Base-by-base conservation (phyloP, 2,888 invertebrate genomes). In the Thalpophila matura region DNA sequence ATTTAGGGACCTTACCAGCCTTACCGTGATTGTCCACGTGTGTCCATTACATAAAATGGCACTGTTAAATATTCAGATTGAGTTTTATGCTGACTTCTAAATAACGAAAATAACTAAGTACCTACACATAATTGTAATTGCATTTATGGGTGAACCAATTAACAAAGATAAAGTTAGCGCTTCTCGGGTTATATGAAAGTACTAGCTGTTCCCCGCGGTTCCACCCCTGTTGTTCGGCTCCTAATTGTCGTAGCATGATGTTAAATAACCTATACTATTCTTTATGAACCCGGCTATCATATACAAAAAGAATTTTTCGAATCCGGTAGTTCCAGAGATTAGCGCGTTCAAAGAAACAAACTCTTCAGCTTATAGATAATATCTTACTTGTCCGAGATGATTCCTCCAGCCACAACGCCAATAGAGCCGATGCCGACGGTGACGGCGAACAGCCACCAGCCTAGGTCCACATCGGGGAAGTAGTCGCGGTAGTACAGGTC, bases 361-460 rank as follows among this genome's bases (percentile, higher is more conserved):
- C 2, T 26, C 7, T 7, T 22, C n/a, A 57, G n/a, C n/a, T n/a
- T n/a, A n/a, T n/a, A 14, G 20, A 27, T 2, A 20, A 20, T 2
- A 10, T 5, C 46, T 87, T 47, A 95, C 95, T 97, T 97, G 89
- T 98, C 98, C 0, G 98, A 98, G 2, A 98, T 96, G 38, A 98
- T 92, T 3, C 95, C 95, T 2, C 97, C 97, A 1, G 95, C 96
- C 0, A 97, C 97, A 0, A 97, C 97, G 2, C 98, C 98, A n/a
- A 97, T 90, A 55, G 97, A 96, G 4, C 98, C 98, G 82, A 98
- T 97, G 42, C 97, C 97, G 73, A 98, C 98, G 16, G 98, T 98
- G 31, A 98, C 98, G 0, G 97, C 97, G 87, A 98, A 98, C 80
- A 98, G 90, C 98, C 98, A 98, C 97, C 98, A 98, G 80, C 98